Evolutionary conservation across 2,113 vertebrate genomes (phyloP).

Genomic region (Euleptes europaea): DNA sequence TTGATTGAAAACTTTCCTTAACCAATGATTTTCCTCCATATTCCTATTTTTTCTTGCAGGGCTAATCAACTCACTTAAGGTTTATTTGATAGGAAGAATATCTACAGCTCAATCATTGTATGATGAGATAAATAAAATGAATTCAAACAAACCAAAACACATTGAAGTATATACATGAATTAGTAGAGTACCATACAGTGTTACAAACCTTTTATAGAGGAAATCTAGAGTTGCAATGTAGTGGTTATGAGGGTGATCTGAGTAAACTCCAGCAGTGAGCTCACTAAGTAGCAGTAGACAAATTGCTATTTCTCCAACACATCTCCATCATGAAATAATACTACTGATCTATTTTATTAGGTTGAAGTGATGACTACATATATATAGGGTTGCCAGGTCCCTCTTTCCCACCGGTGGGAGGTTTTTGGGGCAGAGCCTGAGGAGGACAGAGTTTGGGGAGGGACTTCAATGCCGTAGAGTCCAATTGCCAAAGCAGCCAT

Average conservation of each 20-base stretch:
- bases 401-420: too few relatives aligned
- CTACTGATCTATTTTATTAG: too few relatives aligned
- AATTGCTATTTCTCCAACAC: background rate
- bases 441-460: too few relatives aligned
- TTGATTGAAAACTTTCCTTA: background rate
- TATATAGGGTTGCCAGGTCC: too few relatives aligned
- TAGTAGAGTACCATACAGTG: background rate
- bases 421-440: too few relatives aligned
- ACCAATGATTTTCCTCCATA: background rate
- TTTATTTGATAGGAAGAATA: background rate
- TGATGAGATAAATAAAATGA: background rate
- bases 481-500: too few relatives aligned
- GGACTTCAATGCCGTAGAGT: too few relatives aligned
- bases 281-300: background rate
- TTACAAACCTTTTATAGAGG: background rate
- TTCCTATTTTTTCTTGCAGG: background rate
- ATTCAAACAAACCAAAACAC: background rate
- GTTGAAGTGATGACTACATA: too few relatives aligned
- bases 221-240: background rate
- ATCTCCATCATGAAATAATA: too few relatives aligned
- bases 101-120: background rate
- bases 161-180: background rate
- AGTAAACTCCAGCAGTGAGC: background rate
- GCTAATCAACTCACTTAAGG: background rate
- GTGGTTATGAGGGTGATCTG: background rate